These are phyloP conservation scores for Latrodectus geometricus DNA, from an alignment of 1,140 invertebrate genomes.

Conservation along the genomic window DNA sequence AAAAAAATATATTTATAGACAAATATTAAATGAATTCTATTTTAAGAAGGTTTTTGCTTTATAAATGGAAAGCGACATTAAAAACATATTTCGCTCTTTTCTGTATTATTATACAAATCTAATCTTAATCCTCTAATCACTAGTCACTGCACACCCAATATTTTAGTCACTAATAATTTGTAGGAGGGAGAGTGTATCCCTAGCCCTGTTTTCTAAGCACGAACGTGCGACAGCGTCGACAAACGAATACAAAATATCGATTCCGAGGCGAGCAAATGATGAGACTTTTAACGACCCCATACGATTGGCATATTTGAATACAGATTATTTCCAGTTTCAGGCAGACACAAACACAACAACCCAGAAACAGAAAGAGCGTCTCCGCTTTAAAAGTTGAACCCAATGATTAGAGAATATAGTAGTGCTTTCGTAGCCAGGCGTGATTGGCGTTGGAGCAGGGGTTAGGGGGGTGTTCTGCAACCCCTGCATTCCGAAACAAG, in stretches of 20 bases:
- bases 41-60: too few relatives aligned
- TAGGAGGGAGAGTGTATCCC: too few relatives aligned
- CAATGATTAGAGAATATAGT: neutral
- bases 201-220: too few relatives aligned
- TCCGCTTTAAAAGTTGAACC: neutral
- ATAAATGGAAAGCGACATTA: too few relatives aligned
- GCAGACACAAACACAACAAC: neutral
- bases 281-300: neutral
- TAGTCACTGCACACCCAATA: too few relatives aligned
- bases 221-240: too few relatives aligned
- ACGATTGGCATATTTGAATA: neutral
- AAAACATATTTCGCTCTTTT: too few relatives aligned
- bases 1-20: too few relatives aligned
- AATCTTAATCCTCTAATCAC: too few relatives aligned
- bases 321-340: neutral
- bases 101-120: too few relatives aligned
- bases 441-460: conserved; percentile 6
- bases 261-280: neutral
- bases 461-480: neutral
- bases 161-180: too few relatives aligned
- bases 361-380: neutral
- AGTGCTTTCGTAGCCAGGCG: neutral
- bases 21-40: too few relatives aligned
- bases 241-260: neutral
- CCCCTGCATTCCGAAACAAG: neutral